These are phyloP conservation scores for Oreotrochilus melanogaster DNA, from an alignment of 2,113 vertebrate species.

Conservation along the genomic window DNA sequence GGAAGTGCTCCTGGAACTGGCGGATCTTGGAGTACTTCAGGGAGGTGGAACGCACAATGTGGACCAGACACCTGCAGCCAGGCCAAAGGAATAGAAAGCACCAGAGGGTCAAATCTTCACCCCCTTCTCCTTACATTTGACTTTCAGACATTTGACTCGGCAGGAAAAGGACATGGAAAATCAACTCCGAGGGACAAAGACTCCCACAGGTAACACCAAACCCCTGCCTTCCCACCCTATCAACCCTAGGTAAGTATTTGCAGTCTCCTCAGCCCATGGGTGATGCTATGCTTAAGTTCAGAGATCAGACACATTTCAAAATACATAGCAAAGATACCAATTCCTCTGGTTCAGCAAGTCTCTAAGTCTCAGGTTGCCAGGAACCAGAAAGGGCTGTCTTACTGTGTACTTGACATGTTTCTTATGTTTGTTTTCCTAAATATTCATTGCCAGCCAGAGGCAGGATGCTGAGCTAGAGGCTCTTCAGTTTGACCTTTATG, in stretches of 20 bases:
- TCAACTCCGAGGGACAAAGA: background rate
- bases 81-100: background rate
- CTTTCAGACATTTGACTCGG: background rate
- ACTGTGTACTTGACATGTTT: background rate
- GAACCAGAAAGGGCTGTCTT: background rate
- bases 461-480: background rate
- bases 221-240: background rate
- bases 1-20: constrained; percentile 84
- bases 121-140: background rate
- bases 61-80: constrained; percentile 89
- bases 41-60: constrained; percentile 84
- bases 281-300: background rate
- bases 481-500: constrained; percentile 18
- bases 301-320: background rate
- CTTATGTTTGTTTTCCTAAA: constrained; percentile 1
- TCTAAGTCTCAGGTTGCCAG: background rate
- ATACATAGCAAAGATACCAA: background rate
- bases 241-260: background rate
- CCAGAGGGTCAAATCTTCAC: background rate
- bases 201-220: background rate
- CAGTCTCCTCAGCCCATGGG: background rate
- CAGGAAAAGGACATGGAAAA: background rate
- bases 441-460: background rate
- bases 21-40: constrained; percentile 92
- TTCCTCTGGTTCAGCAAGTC: background rate